Percentiles rank a stretch among this genome's conserved stretches.
Evolutionary conservation across 2,797 vertebrate genomes (phyloP).

Genomic region (Anas capensis): DNA sequence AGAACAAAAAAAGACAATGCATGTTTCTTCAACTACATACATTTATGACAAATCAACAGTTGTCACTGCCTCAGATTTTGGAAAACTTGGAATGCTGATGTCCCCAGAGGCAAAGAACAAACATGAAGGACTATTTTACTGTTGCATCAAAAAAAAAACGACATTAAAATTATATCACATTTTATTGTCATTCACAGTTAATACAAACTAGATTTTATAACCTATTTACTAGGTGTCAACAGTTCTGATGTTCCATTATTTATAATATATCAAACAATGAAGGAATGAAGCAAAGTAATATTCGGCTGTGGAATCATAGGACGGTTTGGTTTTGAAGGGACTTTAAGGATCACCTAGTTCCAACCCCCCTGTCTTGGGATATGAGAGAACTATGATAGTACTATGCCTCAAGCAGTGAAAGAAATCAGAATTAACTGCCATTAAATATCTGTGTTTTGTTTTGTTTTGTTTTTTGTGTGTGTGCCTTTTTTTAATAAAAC

Average conservation of each 20-base stretch:
- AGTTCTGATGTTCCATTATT: slow-evolving; percentile 46
- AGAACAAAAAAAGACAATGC: background rate
- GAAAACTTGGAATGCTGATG: background rate
- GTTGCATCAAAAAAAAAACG: background rate
- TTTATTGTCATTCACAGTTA: background rate
- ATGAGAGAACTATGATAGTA: background rate
- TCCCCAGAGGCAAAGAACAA: background rate
- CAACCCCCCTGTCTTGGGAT: too few relatives aligned
- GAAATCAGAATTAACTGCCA: slow-evolving; percentile 53
- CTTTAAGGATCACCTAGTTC: too few relatives aligned
- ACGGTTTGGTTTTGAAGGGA: too few relatives aligned
- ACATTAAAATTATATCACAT: background rate
- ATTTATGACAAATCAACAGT: background rate
- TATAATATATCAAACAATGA: slow-evolving; percentile 63
- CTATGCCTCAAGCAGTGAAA: slow-evolving; percentile 29
- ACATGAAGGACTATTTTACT: background rate
- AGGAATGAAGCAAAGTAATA: slow-evolving; percentile 53
- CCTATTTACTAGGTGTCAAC: slow-evolving; percentile 29
- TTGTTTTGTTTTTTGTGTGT: background rate
- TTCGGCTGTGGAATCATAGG: background rate
- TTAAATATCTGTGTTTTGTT: background rate
- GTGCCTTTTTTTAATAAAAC: background rate
- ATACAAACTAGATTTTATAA: slow-evolving; percentile 32
- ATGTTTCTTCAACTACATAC: background rate
- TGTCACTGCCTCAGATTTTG: background rate